Conservation (phyloP, 2,113 vertebrate species). For the Orientallactaga bullata region DNA sequence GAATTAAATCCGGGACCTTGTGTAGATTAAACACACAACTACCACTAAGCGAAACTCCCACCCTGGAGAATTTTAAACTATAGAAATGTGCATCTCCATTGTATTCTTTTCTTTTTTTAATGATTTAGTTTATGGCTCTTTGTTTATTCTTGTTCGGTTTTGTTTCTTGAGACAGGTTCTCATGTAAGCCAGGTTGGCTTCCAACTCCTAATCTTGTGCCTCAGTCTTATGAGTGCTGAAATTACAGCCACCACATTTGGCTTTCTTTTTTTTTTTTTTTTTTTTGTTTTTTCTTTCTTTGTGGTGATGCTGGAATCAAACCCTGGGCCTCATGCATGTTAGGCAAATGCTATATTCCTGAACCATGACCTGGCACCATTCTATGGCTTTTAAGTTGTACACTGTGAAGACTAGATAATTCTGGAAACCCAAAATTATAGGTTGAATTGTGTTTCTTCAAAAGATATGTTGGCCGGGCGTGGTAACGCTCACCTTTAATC, state of each 20-base stretch:
- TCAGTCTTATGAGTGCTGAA: too few relatives aligned
- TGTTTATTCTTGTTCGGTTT: background rate
- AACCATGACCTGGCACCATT: background rate
- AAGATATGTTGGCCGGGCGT: background rate
- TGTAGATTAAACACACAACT: background rate
- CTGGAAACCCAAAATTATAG: background rate
- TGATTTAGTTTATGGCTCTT: background rate
- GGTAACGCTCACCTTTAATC: too few relatives aligned
- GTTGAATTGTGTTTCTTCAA: background rate
- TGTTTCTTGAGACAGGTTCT: background rate
- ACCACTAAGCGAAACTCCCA: background rate
- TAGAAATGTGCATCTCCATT: constrained; percentile 13
- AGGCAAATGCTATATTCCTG: background rate
- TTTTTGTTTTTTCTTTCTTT: too few relatives aligned
- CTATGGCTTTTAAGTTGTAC: background rate
- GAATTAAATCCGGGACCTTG: background rate
- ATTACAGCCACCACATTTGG: too few relatives aligned
- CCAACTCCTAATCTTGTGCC: too few relatives aligned
- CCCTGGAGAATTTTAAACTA: background rate
- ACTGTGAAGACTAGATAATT: background rate
- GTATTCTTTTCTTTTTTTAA: background rate
- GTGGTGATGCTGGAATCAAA: too few relatives aligned
- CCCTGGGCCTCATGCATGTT: too few relatives aligned
- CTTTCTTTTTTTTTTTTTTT: too few relatives aligned
- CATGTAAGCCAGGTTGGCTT: too few relatives aligned